A percentile compares a stretch with the other conserved stretches of the same genome.
phyloP scores from a whole-genome alignment of 2,888 invertebrate species.

The Rutpela maculata region DNA sequence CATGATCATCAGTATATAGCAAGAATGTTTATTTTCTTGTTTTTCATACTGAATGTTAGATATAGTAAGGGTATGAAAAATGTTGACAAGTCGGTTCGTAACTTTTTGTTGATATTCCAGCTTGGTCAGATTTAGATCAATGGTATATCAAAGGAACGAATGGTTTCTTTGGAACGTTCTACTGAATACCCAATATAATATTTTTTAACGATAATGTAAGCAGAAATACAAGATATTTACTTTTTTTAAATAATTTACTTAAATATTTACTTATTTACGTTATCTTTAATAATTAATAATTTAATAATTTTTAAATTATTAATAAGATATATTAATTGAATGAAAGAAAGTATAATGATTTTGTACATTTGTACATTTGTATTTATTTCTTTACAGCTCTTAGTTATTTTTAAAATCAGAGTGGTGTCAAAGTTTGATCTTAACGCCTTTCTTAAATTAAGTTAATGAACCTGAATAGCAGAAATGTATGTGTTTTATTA shows the following conservation, averaged over 20 bases:
- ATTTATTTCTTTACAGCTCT: not conserved
- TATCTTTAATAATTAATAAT: not conserved
- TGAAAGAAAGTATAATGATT: not conserved
- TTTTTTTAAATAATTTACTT: not conserved
- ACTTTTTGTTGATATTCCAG: too few species aligned
- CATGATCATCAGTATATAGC: too few species aligned
- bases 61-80: too few species aligned
- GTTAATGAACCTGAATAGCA: conserved; percentile 3
- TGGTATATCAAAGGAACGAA: too few species aligned
- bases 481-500: not conserved
- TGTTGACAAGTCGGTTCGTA: too few species aligned
- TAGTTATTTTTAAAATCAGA: not conserved
- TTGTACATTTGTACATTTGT: not conserved
- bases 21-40: too few species aligned
- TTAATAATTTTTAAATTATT: not conserved
- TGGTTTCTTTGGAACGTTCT: too few species aligned
- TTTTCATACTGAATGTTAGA: too few species aligned
- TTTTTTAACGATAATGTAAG: too few species aligned
- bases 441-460: not conserved
- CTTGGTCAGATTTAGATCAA: too few species aligned
- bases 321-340: not conserved
- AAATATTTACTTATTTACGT: not conserved
- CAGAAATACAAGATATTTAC: too few species aligned
- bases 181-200: too few species aligned
- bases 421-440: not conserved